Evolutionary conservation across 2,797 vertebrate species (phyloP).

Genomic region (Aphelocoma californica): DNA sequence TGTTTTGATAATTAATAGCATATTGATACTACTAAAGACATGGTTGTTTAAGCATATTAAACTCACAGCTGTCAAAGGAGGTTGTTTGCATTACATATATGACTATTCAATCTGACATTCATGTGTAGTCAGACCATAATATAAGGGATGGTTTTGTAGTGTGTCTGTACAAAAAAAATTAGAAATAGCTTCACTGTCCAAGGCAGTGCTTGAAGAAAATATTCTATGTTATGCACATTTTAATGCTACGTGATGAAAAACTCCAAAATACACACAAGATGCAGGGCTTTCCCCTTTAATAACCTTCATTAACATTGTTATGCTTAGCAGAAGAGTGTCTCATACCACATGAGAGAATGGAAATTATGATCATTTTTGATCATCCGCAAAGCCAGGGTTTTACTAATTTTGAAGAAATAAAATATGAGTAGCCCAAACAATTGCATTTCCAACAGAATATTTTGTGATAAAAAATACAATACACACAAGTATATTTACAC

Average conservation of each 20-base stretch:
- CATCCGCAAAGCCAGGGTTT: neutral
- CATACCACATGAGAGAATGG: neutral
- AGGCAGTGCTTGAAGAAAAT: neutral
- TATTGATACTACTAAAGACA: neutral
- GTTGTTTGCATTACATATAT: neutral
- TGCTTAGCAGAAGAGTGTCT: neutral
- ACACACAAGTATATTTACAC: neutral
- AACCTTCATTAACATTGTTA: neutral
- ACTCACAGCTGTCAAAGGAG: neutral
- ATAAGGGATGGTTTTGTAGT: neutral
- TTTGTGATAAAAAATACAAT: neutral
- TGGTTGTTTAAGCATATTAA: neutral
- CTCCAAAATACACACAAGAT: neutral
- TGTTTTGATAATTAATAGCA: neutral
- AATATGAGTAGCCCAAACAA: neutral
- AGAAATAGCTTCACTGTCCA: neutral
- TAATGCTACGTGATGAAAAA: neutral
- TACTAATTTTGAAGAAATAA: neutral
- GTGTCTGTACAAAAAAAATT: neutral
- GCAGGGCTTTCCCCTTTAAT: neutral
- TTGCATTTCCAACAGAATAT: neutral
- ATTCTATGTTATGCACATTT: neutral
- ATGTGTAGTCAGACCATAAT: neutral
- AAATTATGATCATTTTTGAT: neutral
- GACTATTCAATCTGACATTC: neutral